phyloP scores from a whole-genome alignment of 2,888 invertebrate species.

The Vandiemenella viatica region DNA sequence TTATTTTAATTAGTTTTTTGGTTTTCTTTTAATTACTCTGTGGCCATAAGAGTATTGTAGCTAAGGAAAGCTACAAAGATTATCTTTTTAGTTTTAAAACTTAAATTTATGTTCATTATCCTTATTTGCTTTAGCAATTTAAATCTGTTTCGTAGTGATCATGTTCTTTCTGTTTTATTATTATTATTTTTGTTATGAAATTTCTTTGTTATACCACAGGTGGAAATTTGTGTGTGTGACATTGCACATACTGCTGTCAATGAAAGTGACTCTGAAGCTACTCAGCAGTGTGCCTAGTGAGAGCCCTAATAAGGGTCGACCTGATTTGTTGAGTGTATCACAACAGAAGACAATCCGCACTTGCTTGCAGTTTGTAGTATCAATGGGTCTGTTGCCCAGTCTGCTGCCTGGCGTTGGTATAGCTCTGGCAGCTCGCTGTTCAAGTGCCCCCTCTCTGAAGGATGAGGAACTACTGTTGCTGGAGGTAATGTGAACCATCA shows the following conservation, averaged over 20 bases:
- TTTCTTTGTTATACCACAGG: conserved; percentile 11
- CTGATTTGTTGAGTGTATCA: conserved; percentile 10
- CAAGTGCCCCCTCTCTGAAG: conserved; percentile 26
- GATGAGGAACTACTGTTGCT: conserved; percentile 28
- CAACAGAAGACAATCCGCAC: conserved; percentile 39
- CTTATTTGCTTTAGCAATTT: too few relatives aligned
- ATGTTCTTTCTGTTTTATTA: too few relatives aligned
- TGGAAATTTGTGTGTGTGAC: conserved; percentile 17
- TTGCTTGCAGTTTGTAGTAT: conserved; percentile 44
- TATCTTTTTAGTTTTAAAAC: too few relatives aligned
- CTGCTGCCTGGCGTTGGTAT: conserved; percentile 50
- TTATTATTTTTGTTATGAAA: background rate
- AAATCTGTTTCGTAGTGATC: too few relatives aligned
- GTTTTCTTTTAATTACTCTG: too few relatives aligned
- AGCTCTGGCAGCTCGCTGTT: conserved; percentile 31
- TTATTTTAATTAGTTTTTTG: too few relatives aligned
- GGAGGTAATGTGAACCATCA: conserved; percentile 25
- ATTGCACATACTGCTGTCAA: conserved; percentile 15
- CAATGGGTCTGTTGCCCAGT: conserved; percentile 49
- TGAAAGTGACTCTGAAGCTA: conserved; percentile 10
- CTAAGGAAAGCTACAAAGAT: too few relatives aligned
- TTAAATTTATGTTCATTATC: too few relatives aligned
- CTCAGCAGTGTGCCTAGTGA: conserved; percentile 2
- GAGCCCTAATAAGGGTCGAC: conserved; percentile 1
- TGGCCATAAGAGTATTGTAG: too few relatives aligned